Conservation (phyloP, 2,113 vertebrate genomes). For the Osmerus mordax region DNA sequence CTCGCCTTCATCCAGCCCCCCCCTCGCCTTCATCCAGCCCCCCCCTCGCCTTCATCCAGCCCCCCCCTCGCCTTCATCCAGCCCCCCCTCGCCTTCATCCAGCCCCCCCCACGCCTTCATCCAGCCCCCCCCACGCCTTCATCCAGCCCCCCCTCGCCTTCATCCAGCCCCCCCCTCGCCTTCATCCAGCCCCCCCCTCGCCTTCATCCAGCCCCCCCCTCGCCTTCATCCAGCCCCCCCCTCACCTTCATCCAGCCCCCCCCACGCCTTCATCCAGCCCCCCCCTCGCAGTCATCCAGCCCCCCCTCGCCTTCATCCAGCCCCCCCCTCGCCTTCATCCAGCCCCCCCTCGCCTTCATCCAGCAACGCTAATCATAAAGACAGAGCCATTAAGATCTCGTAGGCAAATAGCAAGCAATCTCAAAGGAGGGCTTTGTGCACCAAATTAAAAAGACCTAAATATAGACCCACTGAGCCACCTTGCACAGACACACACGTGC, state of each 20-base stretch:
- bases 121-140: slow-evolving; percentile 35
- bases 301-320: slow-evolving; percentile 32
- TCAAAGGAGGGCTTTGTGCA: slow-evolving; percentile 65
- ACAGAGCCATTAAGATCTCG: slow-evolving; percentile 64
- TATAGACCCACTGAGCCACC: slow-evolving; percentile 54
- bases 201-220: slow-evolving; percentile 56
- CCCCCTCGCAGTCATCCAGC: slow-evolving; percentile 54
- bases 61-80: slow-evolving; percentile 34
- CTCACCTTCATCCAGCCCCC: background rate
- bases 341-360: slow-evolving; percentile 53
- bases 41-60: slow-evolving; percentile 35
- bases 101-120: background rate
- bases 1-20: slow-evolving; percentile 27
- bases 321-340: slow-evolving; percentile 49
- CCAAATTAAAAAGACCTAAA: slow-evolving; percentile 72
- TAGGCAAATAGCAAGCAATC: slow-evolving; percentile 59
- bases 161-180: slow-evolving; percentile 55
- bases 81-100: slow-evolving; percentile 51
- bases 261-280: slow-evolving; percentile 58
- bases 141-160: slow-evolving; percentile 33
- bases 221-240: slow-evolving; percentile 19
- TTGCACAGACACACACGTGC: slow-evolving; percentile 14
- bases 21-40: slow-evolving; percentile 54
- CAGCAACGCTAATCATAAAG: slow-evolving; percentile 70
- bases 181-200: slow-evolving; percentile 7